These are phyloP conservation scores for Meloidogyne chitwoodi DNA, from an alignment of 1,140 invertebrate species.

Conservation along the genomic window DNA sequence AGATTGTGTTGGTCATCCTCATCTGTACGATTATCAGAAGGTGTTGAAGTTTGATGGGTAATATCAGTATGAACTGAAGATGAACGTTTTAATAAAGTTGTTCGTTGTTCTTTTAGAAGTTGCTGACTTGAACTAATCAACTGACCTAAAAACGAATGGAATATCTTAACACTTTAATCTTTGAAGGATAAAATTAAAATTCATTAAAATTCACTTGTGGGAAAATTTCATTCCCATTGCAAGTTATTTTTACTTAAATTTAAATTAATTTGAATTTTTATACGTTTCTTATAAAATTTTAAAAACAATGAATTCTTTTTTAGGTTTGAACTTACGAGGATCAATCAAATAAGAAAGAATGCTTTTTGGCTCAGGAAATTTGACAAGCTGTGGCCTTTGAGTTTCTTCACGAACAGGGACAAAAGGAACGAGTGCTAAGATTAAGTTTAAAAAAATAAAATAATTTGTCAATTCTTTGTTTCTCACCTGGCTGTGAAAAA, in stretches of 20 bases:
- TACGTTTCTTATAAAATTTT: no score
- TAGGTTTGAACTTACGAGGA: background rate
- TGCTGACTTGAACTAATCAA: constrained; percentile 16
- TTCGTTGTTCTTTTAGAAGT: background rate
- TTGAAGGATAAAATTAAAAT: no score
- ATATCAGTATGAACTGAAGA: background rate
- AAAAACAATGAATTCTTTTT: background rate
- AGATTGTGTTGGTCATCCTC: constrained; percentile 1
- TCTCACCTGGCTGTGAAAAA: constrained; percentile 88
- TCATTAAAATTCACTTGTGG: no score
- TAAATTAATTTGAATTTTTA: no score
- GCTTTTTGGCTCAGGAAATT: background rate
- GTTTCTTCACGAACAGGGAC: constrained; percentile 7
- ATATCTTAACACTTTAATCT: no score
- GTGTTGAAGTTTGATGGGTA: background rate
- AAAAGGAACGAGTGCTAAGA: constrained; percentile 10
- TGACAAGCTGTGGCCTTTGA: constrained; percentile 5
- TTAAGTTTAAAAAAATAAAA: background rate
- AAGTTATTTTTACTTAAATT: no score
- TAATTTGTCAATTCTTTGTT: background rate
- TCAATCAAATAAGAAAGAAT: constrained; percentile 8
- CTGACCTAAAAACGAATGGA: background rate
- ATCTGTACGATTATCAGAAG: background rate
- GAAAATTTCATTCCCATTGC: no score
- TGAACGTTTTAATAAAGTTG: background rate